These are phyloP conservation scores for Bembecia ichneumoniformis DNA, from an alignment of 2,888 invertebrate genomes.

Conservation along the genomic window DNA sequence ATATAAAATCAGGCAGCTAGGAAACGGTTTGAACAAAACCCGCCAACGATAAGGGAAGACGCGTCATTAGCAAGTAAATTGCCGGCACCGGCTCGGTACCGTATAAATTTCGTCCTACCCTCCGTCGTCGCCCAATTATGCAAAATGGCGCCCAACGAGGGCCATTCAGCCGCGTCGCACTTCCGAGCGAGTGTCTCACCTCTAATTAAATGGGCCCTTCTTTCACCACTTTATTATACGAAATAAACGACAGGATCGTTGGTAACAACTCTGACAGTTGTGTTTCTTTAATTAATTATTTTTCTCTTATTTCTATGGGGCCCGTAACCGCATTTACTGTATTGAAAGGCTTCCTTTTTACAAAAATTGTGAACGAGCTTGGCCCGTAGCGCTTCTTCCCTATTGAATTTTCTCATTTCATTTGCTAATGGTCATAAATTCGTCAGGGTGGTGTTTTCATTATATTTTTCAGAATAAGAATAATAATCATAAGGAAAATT, in stretches of 20 bases:
- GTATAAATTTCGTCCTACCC: constrained; percentile 69
- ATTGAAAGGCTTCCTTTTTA: not conserved
- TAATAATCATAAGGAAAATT: too few species aligned
- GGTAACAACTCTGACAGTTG: not conserved
- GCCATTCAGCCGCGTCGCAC: constrained; percentile 62
- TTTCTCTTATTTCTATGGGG: not conserved
- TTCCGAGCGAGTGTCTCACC: constrained; percentile 61
- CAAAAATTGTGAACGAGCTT: too few species aligned
- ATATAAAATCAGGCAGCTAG: not conserved
- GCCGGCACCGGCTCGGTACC: constrained; percentile 52
- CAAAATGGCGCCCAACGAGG: constrained; percentile 68
- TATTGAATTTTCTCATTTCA: too few species aligned
- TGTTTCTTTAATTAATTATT: not conserved
- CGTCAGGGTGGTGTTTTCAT: not conserved
- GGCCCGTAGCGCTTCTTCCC: too few species aligned
- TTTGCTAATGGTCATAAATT: too few species aligned
- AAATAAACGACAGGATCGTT: constrained; percentile 52
- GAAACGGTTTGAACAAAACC: constrained; percentile 23
- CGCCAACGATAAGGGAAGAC: constrained; percentile 46
- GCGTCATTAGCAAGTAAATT: constrained; percentile 72
- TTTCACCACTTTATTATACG: constrained; percentile 68
- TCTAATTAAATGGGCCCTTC: constrained; percentile 69
- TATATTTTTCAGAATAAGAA: too few species aligned
- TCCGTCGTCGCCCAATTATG: constrained; percentile 64
- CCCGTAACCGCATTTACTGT: not conserved